Base-by-base conservation (phyloP, 2,888 invertebrate species). In the Neelides folsomi region DNA sequence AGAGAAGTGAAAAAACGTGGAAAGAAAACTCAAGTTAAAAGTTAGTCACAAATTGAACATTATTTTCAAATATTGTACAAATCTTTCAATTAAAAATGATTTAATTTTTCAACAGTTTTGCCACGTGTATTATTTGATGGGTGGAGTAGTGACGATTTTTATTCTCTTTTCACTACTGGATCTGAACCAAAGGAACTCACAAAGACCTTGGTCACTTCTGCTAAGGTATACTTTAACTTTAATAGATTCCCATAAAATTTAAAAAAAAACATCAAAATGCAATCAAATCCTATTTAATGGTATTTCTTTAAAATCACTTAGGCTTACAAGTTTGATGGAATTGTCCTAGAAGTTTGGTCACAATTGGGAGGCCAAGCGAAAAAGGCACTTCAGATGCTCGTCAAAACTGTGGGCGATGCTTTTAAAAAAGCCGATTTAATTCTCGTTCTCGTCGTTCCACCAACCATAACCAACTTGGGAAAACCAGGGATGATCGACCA, bases 101-200 rank as follows among this genome's bases (percentile, higher is more conserved):
- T 51, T 54, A 47, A 54, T 54, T 49, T 57, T 55, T 52, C 75
- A 76, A 34, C 67, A 89, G 90, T 94, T 66, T 76, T 92, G 19
- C 94, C 95, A 13, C 77, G 95, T 65, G 73, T 95, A 37, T 70
- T 95, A 18, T 90, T 95, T 70, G 93, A 95, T 66, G 80, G 80
- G 50, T 94, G 93, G 83, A 76, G 79, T 27, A 74, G 76, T 10
- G 74, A 79, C n/a, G 84, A 89, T 66, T 81, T 84, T 52, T 77
- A 80, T 54, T 74, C 77, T 3, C 73, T 94, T 55, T 78, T 90
- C 51, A 76, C 77, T 47, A 79, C 80, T 53, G 75, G 80, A 40
- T 74, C 79, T 1, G 81, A 81, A 66, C 79, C 81, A 58, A 75
- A 76, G 49, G 78, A 80, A 47, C 75, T 92, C 12, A 78, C 80